These are phyloP conservation scores for Hemiprocne comata DNA, from an alignment of 2,113 vertebrate genomes.

Conservation along the genomic window DNA sequence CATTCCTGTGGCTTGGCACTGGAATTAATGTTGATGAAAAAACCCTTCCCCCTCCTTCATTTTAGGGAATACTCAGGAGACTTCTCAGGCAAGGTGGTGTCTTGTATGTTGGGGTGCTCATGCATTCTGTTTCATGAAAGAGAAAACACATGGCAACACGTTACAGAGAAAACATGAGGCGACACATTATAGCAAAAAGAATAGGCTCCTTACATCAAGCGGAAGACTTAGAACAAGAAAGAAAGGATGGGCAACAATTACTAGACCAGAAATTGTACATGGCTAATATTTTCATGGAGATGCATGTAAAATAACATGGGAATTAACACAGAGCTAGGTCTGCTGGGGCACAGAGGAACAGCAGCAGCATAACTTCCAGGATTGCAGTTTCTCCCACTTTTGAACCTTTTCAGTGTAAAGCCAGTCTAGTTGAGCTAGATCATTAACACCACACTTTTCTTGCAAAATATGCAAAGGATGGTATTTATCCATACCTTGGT, in stretches of 20 bases:
- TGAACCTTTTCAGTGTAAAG: not conserved
- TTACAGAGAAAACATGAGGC: not conserved
- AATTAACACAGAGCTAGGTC: not conserved
- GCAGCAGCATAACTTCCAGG: not conserved
- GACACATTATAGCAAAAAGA: not conserved
- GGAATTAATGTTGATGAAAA: not conserved
- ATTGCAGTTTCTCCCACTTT: not conserved
- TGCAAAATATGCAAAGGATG: not conserved
- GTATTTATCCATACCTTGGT: not conserved
- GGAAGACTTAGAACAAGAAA: not conserved
- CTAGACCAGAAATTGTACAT: not conserved
- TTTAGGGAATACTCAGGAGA: not conserved
- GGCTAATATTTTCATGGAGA: not conserved
- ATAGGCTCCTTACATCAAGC: not conserved
- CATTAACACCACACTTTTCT: not conserved
- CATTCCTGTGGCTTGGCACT: not conserved
- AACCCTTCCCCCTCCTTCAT: rapidly evolving
- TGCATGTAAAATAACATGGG: not conserved
- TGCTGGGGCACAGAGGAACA: not conserved
- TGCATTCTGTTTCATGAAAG: not conserved
- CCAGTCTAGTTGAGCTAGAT: not conserved
- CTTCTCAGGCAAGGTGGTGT: not conserved
- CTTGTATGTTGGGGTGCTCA: not conserved
- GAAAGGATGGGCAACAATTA: not conserved
- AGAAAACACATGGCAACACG: not conserved